Conservation (phyloP, 2,113 vertebrate species). For the Scophthalmus maximus region DNA sequence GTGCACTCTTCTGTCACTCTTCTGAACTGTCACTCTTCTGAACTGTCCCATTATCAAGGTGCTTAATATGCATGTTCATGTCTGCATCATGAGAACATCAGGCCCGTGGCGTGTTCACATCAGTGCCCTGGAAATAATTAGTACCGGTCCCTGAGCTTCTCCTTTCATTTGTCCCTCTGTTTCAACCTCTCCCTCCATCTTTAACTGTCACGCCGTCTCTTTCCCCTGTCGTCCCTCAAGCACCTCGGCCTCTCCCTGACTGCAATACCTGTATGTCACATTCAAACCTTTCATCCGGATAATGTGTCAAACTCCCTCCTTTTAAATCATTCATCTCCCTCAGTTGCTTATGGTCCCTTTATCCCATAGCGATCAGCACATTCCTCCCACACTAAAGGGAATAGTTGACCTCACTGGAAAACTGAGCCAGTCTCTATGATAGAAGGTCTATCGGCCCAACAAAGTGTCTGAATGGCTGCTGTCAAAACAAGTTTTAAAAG, state of each 20-base stretch:
- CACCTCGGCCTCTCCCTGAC: slow-evolving; percentile 49
- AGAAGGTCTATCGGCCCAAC: neutral
- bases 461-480: neutral
- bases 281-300: slow-evolving; percentile 57
- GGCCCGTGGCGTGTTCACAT: slow-evolving; percentile 35
- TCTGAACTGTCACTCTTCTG: slow-evolving; percentile 33
- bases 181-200: slow-evolving; percentile 30
- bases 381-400: neutral
- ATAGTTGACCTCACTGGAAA: slow-evolving; percentile 3
- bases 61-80: slow-evolving; percentile 29
- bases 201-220: slow-evolving; percentile 32
- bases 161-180: slow-evolving; percentile 14
- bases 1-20: too few relatives aligned
- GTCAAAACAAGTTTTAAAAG: neutral
- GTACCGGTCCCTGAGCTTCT: neutral
- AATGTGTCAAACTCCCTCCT: slow-evolving; percentile 4
- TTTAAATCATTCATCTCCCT: slow-evolving; percentile 15
- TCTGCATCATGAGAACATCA: slow-evolving; percentile 34
- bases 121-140: slow-evolving; percentile 15
- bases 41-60: neutral
- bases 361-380: slow-evolving; percentile 4
- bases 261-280: slow-evolving; percentile 36
- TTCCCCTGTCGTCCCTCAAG: slow-evolving; percentile 27
- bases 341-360: neutral
- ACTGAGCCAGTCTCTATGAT: neutral